phyloP scores from a whole-genome alignment of 2,113 vertebrate species.

The Sylvietta virens region DNA sequence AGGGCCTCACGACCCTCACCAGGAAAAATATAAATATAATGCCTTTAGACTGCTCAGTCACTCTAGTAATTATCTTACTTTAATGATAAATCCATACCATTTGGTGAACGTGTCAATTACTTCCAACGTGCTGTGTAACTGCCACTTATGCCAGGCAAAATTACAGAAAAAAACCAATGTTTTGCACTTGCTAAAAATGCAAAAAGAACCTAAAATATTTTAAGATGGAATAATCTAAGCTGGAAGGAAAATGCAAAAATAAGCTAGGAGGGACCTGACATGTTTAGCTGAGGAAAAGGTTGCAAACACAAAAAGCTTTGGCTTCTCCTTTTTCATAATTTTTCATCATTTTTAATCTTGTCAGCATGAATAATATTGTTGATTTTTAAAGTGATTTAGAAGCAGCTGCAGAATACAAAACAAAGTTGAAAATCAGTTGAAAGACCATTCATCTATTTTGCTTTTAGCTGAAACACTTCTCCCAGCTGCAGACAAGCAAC shows the following conservation, averaged over 20 bases:
- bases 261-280: rapidly evolving
- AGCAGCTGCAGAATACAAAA: background rate
- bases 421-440: background rate
- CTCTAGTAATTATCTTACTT: background rate
- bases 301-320: background rate
- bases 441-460: background rate
- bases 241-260: background rate
- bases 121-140: background rate
- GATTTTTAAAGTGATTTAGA: background rate
- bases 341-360: background rate
- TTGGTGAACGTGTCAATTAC: background rate
- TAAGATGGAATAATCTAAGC: background rate
- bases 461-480: background rate
- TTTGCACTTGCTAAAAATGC: background rate
- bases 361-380: background rate
- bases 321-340: background rate
- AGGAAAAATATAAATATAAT: background rate
- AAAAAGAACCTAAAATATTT: background rate
- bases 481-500: background rate
- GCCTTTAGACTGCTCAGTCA: background rate
- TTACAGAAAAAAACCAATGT: background rate
- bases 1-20: background rate
- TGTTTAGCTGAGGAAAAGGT: background rate
- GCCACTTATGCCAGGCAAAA: background rate
- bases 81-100: background rate